Percentiles rank a stretch among this genome's conserved stretches.
Evolutionary conservation across 2,113 vertebrate species (phyloP).

Genomic region (Misgurnus anguillicaudatus): DNA sequence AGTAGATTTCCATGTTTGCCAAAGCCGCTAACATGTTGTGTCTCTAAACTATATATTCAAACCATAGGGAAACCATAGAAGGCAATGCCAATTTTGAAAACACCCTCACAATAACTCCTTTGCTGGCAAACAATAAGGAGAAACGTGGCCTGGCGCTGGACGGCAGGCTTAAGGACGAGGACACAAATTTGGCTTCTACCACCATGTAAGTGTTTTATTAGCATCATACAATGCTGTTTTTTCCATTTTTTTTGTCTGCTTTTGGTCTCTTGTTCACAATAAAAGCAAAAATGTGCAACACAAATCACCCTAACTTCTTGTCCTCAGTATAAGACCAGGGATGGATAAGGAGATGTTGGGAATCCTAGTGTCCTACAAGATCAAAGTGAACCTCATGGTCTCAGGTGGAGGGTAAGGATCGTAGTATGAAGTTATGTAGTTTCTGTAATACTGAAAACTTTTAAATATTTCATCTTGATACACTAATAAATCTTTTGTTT

Average conservation of each 20-base stretch:
- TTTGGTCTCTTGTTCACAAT: background rate
- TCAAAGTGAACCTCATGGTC: conserved; percentile 85
- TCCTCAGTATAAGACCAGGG: conserved; percentile 70
- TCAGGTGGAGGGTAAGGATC: conserved; percentile 79
- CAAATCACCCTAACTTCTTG: background rate
- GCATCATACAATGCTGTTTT: background rate
- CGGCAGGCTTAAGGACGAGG: conserved; percentile 88
- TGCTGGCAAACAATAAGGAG: conserved; percentile 77
- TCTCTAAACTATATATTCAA: conserved; percentile 8
- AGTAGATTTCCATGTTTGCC: too few species aligned
- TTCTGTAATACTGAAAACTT: background rate
- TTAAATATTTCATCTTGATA: background rate
- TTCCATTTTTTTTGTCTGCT: background rate
- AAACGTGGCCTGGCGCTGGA: conserved; percentile 86
- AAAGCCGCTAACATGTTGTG: background rate
- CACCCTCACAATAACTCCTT: conserved; percentile 74
- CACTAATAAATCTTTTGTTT: too few species aligned
- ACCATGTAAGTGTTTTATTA: conserved; percentile 76
- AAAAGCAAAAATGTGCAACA: too few species aligned
- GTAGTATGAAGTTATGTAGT: too few species aligned
- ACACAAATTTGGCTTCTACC: conserved; percentile 91
- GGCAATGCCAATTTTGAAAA: conserved; percentile 78
- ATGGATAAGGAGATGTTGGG: conserved; percentile 84
- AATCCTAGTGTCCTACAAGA: conserved; percentile 89
- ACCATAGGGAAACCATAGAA: conserved; percentile 84